A percentile compares a stretch with the other conserved stretches of the same genome.
Conservation (phyloP, 1,140 invertebrate species). For the Drosophila novamexicana region DNA sequence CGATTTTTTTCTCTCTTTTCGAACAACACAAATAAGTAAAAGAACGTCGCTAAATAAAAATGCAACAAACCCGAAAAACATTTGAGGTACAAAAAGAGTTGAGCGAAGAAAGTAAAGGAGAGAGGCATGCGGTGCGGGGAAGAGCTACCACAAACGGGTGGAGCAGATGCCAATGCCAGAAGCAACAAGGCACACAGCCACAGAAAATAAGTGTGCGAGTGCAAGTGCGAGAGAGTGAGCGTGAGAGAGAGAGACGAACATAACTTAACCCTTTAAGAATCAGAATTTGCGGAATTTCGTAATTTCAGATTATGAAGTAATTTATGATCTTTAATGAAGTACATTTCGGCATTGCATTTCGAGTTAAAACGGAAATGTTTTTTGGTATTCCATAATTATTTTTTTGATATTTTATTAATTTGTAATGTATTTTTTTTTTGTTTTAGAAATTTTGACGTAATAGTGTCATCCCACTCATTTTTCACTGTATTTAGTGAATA, state of each 20-base stretch:
- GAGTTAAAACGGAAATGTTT: neutral
- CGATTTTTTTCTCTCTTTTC: slow-evolving; percentile 21
- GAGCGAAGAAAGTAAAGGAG: slow-evolving; percentile 6
- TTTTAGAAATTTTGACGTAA: neutral
- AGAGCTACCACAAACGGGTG: slow-evolving; percentile 20
- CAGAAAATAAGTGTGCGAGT: neutral
- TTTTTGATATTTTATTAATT: neutral
- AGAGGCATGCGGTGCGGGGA: neutral
- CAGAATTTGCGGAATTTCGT: slow-evolving; percentile 15
- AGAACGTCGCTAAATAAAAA: slow-evolving; percentile 21
- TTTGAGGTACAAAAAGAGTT: slow-evolving; percentile 26
- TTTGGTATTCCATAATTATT: neutral
- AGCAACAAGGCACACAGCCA: slow-evolving; percentile 16
- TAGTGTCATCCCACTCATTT: neutral
- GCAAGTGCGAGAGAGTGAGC: neutral
- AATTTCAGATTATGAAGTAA: slow-evolving; percentile 4
- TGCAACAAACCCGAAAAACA: slow-evolving; percentile 12
- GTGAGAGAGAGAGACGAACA: neutral
- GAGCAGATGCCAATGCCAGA: slow-evolving; percentile 25
- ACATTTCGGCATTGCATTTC: neutral
- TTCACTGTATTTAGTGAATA: too few relatives aligned
- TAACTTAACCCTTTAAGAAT: slow-evolving; percentile 33
- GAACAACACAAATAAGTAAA: slow-evolving; percentile 6
- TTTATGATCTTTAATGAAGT: slow-evolving; percentile 15
- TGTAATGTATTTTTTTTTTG: neutral